Evolutionary conservation across 2,888 invertebrate genomes (phyloP).

Genomic region (Drosophila demipolita): DNA sequence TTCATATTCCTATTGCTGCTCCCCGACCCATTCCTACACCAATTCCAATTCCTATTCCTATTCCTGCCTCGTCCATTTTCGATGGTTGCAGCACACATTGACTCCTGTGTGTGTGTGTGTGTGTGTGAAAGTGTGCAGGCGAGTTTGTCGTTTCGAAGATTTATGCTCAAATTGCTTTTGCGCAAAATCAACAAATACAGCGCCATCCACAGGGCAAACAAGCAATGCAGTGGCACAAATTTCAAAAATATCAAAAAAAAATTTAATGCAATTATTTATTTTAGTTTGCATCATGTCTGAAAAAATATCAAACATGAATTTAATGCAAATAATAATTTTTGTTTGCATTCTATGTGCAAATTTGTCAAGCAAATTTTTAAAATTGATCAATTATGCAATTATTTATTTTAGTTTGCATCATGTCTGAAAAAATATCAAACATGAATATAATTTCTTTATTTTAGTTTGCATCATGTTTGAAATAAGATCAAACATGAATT

Average conservation of each 20-base stretch:
- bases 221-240: slow-evolving; percentile 40
- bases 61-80: slow-evolving; percentile 59
- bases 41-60: slow-evolving; percentile 47
- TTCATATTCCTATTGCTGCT: slow-evolving; percentile 52
- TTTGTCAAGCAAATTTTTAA: background rate
- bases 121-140: slow-evolving; percentile 39
- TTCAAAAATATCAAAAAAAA: background rate
- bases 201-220: slow-evolving; percentile 8
- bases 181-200: slow-evolving; percentile 70
- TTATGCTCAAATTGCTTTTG: slow-evolving; percentile 78
- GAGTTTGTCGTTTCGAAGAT: slow-evolving; percentile 76
- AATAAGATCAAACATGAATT: background rate
- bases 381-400: background rate
- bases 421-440: background rate
- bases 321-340: background rate
- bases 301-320: background rate
- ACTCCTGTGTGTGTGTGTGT: slow-evolving; percentile 15
- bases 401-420: background rate
- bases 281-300: background rate
- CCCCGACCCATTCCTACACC: slow-evolving; percentile 18
- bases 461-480: background rate
- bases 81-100: slow-evolving; percentile 41
- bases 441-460: background rate
- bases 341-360: no score
- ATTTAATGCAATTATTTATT: background rate